Evolutionary conservation across 2,888 invertebrate genomes (phyloP).

Genomic region (Lapara coniferarum): DNA sequence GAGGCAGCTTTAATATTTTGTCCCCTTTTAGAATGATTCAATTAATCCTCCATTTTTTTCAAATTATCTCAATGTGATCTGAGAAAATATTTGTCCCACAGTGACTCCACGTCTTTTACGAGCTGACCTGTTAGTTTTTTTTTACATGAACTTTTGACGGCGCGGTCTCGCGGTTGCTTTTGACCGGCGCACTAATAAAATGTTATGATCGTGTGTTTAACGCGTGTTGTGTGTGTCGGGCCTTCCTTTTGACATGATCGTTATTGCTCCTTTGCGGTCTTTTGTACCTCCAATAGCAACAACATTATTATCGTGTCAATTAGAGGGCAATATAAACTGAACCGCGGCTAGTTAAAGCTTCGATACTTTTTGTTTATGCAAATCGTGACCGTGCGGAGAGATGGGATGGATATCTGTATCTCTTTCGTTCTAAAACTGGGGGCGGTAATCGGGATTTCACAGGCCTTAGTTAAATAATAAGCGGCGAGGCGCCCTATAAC

Average conservation of each 20-base stretch:
- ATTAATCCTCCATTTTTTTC: conserved; percentile 45
- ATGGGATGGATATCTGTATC: conserved; percentile 45
- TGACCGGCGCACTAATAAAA: conserved; percentile 83
- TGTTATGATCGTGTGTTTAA: conserved; percentile 83
- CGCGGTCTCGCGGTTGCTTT: conserved; percentile 80
- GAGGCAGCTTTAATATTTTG: conserved; percentile 24
- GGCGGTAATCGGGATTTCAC: conserved; percentile 73
- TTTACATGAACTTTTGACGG: conserved; percentile 80
- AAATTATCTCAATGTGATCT: conserved; percentile 52
- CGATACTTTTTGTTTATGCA: conserved; percentile 56
- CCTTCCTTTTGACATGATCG: conserved; percentile 82
- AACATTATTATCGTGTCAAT: conserved; percentile 81
- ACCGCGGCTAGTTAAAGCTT: conserved; percentile 67
- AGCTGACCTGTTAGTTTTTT: conserved; percentile 78
- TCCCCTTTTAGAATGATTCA: conserved; percentile 31
- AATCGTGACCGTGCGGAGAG: conserved; percentile 49
- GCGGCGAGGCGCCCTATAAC: conserved; percentile 74
- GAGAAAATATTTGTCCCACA: conserved; percentile 67
- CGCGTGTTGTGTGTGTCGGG: conserved; percentile 80
- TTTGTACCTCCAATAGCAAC: conserved; percentile 75
- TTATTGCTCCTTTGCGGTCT: conserved; percentile 80
- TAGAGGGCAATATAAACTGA: conserved; percentile 72
- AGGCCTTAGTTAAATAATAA: conserved; percentile 80
- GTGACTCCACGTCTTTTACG: conserved; percentile 78
- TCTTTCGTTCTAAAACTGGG: conserved; percentile 55